A percentile compares a stretch with the other conserved stretches of the same genome.
phyloP scores from a whole-genome alignment of 2,113 vertebrate genomes.

The Sorex fumeus region DNA sequence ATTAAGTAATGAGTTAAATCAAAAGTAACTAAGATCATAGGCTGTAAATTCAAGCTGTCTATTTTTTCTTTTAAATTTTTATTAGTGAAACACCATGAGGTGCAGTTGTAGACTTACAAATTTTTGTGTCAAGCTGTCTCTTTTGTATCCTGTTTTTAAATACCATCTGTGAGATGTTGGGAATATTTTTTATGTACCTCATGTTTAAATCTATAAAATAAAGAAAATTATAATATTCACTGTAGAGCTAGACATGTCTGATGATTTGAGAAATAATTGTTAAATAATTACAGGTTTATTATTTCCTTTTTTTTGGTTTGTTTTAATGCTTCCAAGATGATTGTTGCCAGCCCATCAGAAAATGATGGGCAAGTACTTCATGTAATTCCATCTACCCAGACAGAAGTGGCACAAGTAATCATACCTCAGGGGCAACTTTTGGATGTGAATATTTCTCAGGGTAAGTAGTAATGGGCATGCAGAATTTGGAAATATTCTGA shows the following conservation, averaged over 20 bases:
- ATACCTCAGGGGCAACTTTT: conserved; percentile 89
- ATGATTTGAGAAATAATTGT: conserved; percentile 54
- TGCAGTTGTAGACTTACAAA: no score
- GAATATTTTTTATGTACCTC: background rate
- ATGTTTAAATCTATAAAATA: conserved; percentile 58
- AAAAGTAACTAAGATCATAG: conserved; percentile 33
- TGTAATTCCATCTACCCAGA: conserved; percentile 90
- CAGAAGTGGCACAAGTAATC: conserved; percentile 89
- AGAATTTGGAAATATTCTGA: conserved; percentile 48
- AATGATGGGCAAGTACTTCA: conserved; percentile 89
- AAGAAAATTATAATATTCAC: background rate
- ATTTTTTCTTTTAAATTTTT: no score
- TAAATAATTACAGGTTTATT: conserved; percentile 49
- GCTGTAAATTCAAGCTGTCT: background rate
- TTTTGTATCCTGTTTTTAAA: conserved; percentile 23
- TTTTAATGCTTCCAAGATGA: conserved; percentile 88
- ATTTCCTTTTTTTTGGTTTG: conserved; percentile 57
- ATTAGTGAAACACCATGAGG: no score
- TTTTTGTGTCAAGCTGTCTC: background rate
- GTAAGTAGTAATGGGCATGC: conserved; percentile 84
- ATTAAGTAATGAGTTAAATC: conserved; percentile 42
- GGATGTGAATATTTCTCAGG: conserved; percentile 81
- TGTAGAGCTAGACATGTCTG: background rate
- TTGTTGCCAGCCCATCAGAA: conserved; percentile 90
- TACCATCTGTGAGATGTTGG: background rate